Evolutionary conservation across 2,888 invertebrate species (phyloP), one percentile per base, ranked within the genome.

Genomic region (Fragum sueziense): DNA sequence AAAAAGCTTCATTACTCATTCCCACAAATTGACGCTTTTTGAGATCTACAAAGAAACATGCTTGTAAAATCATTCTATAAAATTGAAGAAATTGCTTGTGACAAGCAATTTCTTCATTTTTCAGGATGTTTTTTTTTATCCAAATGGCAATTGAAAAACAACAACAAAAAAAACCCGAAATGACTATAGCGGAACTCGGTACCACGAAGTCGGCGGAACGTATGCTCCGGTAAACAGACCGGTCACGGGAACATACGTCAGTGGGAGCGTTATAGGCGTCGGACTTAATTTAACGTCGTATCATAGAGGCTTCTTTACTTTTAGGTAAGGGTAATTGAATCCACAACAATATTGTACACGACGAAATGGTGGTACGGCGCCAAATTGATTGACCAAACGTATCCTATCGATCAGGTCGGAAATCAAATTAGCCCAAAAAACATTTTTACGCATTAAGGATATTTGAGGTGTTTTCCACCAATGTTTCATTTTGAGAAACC

Each of bases 141-240:
- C n/a, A n/a, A n/a, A n/a, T n/a, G n/a, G n/a, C n/a, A n/a, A n/a
- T n/a, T n/a, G n/a, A n/a, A n/a, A n/a, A n/a, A n/a, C n/a, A n/a
- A n/a, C n/a, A n/a, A n/a, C n/a, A n/a, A n/a, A n/a, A n/a, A n/a
- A n/a, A n/a, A n/a, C n/a, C 25, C 41, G 65, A 1, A 41, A 65
- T 34, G 14, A 9, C 25, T 65, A 41, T 41, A 4, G 9, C 2
- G n/a, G 0, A 3, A 22, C 41, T 25, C 65, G 41, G 11, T 27
- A 29, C 9, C 33, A 65, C 25, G 65, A 65, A 27, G 65, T 34
- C 41, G 65, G 65, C 25, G 65, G 65, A 14, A 65, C 33, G n/a
- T 65, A 65, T 27, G 65, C 41, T 22, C 41, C 25, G 25, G 3
- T 20, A 1, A 22, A 41, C 22, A 37, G 65, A 20, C 7, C 65